Conservation (phyloP, 2,113 vertebrate species). For the Cheirogaleus medius region DNA sequence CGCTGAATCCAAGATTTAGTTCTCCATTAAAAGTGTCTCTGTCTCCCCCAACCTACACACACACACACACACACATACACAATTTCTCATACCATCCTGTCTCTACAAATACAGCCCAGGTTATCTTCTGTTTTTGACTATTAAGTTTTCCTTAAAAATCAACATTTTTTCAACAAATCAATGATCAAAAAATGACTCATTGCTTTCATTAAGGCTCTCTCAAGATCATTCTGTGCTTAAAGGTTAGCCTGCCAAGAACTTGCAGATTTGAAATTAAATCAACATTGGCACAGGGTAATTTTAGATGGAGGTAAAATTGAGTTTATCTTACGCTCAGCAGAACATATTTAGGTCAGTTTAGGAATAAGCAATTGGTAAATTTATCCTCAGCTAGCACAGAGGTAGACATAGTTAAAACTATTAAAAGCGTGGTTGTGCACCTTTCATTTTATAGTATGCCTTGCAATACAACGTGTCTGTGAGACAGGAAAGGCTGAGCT, state of each 20-base stretch:
- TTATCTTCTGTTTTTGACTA: not conserved
- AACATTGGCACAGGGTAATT: not conserved
- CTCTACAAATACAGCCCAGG: not conserved
- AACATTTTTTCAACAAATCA: not conserved
- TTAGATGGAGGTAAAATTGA: not conserved
- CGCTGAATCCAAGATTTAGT: not conserved
- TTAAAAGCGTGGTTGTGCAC: not conserved
- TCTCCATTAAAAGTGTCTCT: not conserved
- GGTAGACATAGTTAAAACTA: not conserved
- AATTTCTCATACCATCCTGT: not conserved
- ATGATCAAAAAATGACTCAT: not conserved
- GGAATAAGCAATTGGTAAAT: not conserved
- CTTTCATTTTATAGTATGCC: not conserved
- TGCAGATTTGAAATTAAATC: not conserved
- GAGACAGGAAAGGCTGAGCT: not conserved
- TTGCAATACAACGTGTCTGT: not conserved
- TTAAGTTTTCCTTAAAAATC: constrained; percentile 11
- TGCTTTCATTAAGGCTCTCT: not conserved
- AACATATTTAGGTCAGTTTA: not conserved
- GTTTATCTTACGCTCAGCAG: not conserved
- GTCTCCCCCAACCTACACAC: not conserved
- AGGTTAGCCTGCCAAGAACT: not conserved
- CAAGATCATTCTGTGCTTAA: not conserved
- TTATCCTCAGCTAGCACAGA: not conserved
- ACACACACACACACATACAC: not conserved